A percentile compares a stretch with the other conserved stretches of the same genome.
phyloP scores from a whole-genome alignment of 2,113 vertebrate species.

The Mobula hypostoma region DNA sequence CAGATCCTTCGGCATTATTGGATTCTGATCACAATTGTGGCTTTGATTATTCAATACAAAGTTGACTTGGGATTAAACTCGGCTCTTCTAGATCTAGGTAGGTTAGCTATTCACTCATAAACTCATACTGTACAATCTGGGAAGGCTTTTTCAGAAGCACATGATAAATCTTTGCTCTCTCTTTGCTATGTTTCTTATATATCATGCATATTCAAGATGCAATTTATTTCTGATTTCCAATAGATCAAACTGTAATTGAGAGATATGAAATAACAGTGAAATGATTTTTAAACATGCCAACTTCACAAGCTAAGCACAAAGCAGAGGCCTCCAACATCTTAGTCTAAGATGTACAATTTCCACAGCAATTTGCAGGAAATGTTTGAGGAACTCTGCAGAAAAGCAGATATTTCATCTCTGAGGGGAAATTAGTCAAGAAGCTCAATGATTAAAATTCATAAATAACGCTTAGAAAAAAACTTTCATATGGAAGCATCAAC shows the following conservation, averaged over 20 bases:
- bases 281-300: neutral
- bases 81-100: neutral
- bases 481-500: neutral
- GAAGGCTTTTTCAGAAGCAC: neutral
- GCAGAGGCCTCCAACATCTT: neutral
- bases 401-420: neutral
- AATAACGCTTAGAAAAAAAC: neutral
- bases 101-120: neutral
- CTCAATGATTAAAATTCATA: neutral
- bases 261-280: neutral
- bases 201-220: neutral
- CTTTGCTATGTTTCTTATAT: neutral
- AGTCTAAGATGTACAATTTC: neutral
- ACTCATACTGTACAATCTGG: neutral
- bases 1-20: no score
- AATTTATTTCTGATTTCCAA: neutral
- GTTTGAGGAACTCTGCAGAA: neutral
- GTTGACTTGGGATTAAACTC: neutral
- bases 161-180: neutral
- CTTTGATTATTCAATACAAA: neutral
- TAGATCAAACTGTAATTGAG: neutral
- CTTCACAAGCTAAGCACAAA: neutral
- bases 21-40: neutral
- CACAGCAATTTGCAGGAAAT: neutral
- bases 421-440: neutral